These are phyloP conservation scores for Papilio protenor DNA, from an alignment of 2,888 invertebrate species.

Conservation along the genomic window DNA sequence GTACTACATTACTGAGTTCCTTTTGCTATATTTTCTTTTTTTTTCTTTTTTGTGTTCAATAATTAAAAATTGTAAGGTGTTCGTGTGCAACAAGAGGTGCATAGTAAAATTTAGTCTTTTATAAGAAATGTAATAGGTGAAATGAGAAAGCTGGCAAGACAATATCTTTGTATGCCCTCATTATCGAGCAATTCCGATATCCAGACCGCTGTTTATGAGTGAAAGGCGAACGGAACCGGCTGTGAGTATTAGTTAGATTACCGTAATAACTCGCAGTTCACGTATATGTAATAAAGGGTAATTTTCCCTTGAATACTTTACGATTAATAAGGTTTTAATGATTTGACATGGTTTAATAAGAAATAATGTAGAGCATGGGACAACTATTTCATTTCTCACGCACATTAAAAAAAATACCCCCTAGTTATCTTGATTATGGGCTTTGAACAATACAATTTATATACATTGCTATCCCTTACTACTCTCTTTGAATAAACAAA, in stretches of 20 bases:
- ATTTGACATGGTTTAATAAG: not conserved
- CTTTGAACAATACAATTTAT: too few relatives aligned
- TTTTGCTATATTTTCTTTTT: too few relatives aligned
- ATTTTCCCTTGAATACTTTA: not conserved
- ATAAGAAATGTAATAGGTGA: not conserved
- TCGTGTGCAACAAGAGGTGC: not conserved
- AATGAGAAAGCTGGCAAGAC: slow-evolving; percentile 15
- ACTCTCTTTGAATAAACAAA: too few relatives aligned
- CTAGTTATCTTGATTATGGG: not conserved
- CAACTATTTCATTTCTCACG: not conserved
- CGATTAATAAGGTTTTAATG: not conserved
- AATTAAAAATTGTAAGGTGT: too few relatives aligned
- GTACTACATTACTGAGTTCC: too few relatives aligned
- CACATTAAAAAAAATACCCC: not conserved
- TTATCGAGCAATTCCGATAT: slow-evolving; percentile 20
- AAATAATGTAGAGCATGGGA: too few relatives aligned
- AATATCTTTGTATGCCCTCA: slow-evolving; percentile 24
- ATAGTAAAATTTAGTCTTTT: not conserved
- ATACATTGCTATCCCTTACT: too few relatives aligned
- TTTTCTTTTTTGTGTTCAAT: too few relatives aligned
- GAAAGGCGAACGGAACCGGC: slow-evolving; percentile 34
- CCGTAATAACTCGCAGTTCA: slow-evolving; percentile 22
- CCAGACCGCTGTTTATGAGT: slow-evolving; percentile 31
- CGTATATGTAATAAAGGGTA: slow-evolving; percentile 17
- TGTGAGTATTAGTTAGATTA: slow-evolving; percentile 21